phyloP scores from a whole-genome alignment of 1,140 invertebrate species.

The Telenomus remus region DNA sequence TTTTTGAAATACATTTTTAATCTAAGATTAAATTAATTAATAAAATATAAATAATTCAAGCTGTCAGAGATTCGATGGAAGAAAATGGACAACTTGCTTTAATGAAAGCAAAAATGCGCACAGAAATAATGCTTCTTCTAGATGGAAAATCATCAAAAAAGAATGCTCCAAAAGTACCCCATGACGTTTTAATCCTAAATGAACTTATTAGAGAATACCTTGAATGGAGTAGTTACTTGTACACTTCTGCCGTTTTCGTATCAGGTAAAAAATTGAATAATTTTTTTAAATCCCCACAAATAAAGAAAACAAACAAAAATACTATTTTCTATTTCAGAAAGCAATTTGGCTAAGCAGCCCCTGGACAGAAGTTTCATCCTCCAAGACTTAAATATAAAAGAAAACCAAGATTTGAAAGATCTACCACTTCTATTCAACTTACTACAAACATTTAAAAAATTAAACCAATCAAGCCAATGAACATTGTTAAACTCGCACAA shows the following conservation, averaged over 20 bases:
- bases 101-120: slow-evolving; percentile 73
- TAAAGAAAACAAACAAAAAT: too few relatives aligned
- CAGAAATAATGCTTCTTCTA: slow-evolving; percentile 71
- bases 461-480: slow-evolving; percentile 46
- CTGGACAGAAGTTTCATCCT: slow-evolving; percentile 65
- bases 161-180: slow-evolving; percentile 62
- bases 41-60: slow-evolving; percentile 53
- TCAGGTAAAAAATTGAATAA: slow-evolving; percentile 28
- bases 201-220: slow-evolving; percentile 75
- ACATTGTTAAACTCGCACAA: neutral
- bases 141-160: slow-evolving; percentile 62
- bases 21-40: slow-evolving; percentile 1
- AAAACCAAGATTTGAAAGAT: slow-evolving; percentile 64
- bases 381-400: slow-evolving; percentile 67
- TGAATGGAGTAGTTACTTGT: slow-evolving; percentile 75
- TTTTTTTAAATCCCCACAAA: too few relatives aligned
- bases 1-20: neutral
- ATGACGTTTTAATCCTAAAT: slow-evolving; percentile 70
- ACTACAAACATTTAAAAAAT: slow-evolving; percentile 66
- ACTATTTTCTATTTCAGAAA: slow-evolving; percentile 64
- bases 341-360: slow-evolving; percentile 68
- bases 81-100: slow-evolving; percentile 67
- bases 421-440: slow-evolving; percentile 69
- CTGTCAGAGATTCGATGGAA: slow-evolving; percentile 72
- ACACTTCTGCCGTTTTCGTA: slow-evolving; percentile 61